These are phyloP conservation scores for Trematomus loennbergii DNA, from an alignment of 2,113 vertebrate genomes.

Conservation along the genomic window DNA sequence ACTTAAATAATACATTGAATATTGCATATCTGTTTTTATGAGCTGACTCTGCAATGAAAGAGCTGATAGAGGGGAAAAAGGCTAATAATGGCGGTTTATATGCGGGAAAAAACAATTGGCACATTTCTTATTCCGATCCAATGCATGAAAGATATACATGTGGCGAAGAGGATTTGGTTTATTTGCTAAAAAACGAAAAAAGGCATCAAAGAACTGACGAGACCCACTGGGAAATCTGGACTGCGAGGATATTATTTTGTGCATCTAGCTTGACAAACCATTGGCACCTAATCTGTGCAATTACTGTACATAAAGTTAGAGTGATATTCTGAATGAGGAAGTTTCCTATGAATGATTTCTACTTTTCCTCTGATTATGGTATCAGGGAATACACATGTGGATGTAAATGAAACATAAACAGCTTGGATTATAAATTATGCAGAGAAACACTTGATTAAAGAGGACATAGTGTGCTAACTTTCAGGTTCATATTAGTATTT, in stretches of 20 bases:
- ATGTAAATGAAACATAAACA: constrained; percentile 21
- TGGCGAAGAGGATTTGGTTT: not conserved
- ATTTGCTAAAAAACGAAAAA: not conserved
- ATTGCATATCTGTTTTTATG: constrained; percentile 28
- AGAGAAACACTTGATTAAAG: constrained; percentile 1
- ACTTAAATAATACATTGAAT: constrained; percentile 68
- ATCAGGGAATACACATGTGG: constrained; percentile 5
- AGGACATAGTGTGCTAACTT: too few relatives aligned
- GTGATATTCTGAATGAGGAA: too few relatives aligned
- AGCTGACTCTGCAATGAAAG: constrained; percentile 13
- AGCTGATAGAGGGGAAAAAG: not conserved
- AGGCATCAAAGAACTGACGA: not conserved
- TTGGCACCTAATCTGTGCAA: not conserved
- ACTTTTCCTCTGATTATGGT: not conserved
- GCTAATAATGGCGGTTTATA: not conserved
- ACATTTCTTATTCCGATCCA: not conserved
- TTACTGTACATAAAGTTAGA: not conserved
- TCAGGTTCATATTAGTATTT: too few relatives aligned
- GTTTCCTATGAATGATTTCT: not conserved
- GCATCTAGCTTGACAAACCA: not conserved
- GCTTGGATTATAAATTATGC: constrained; percentile 35
- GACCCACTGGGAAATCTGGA: not conserved
- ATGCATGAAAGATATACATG: not conserved
- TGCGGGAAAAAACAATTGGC: not conserved
- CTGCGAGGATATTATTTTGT: not conserved